Evolutionary conservation across 2,113 vertebrate genomes (phyloP).

Genomic region (Zosterops lateralis): DNA sequence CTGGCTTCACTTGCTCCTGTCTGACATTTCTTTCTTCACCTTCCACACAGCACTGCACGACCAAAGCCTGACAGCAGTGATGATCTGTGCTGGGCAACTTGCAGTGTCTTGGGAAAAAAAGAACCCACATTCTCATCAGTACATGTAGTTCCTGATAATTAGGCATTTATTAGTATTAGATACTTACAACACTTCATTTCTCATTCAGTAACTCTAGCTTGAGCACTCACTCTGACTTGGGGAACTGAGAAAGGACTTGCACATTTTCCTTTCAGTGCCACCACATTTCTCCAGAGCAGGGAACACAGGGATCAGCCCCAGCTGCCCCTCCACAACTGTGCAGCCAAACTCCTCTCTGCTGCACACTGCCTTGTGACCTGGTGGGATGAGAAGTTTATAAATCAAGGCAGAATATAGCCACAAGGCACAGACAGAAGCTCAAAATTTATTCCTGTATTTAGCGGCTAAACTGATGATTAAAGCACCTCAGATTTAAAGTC

Average conservation of each 20-base stretch:
- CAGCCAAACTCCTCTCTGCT: not conserved
- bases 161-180: not conserved
- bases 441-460: slow-evolving; percentile 33
- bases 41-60: not conserved
- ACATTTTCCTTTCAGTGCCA: not conserved
- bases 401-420: slow-evolving; percentile 19
- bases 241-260: not conserved
- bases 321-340: not conserved
- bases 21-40: not conserved
- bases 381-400: not conserved
- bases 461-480: slow-evolving; percentile 46
- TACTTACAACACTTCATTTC: not conserved
- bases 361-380: not conserved
- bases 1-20: not conserved
- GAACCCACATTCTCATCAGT: not conserved
- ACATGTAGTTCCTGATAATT: not conserved
- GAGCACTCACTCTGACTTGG: not conserved
- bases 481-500: slow-evolving; percentile 37
- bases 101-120: not conserved
- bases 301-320: not conserved
- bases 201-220: not conserved
- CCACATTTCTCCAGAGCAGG: not conserved
- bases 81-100: not conserved
- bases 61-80: not conserved
- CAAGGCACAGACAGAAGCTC: not conserved